phyloP scores from a whole-genome alignment of 92 coral and sea anemone genomes.

The Parazoanthus atlanticus region DNA sequence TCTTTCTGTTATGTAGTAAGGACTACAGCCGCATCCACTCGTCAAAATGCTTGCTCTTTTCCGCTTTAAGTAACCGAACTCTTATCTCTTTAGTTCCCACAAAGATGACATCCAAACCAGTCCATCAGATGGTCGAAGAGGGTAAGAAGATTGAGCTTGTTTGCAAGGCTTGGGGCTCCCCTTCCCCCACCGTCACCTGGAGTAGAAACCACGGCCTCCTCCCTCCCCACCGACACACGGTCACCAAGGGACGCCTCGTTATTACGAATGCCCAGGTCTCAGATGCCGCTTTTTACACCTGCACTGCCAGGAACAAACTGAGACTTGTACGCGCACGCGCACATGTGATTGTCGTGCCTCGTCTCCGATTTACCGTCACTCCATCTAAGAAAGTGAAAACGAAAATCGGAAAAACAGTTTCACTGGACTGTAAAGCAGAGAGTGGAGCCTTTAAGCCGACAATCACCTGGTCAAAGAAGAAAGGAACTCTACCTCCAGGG shows the following conservation, averaged over 20 bases:
- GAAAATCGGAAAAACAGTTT: conserved; percentile 28
- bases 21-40: not conserved
- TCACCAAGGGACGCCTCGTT: conserved; percentile 29
- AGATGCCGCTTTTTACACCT: conserved; percentile 59
- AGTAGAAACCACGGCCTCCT: conserved; percentile 26
- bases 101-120: not conserved
- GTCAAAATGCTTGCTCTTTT: too few species aligned
- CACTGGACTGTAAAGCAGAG: conserved; percentile 53
- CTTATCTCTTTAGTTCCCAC: not conserved
- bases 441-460: conserved; percentile 54
- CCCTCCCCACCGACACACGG: conserved; percentile 6
- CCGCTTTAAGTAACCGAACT: not conserved
- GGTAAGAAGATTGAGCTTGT: conserved; percentile 30
- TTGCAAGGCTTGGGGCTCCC: conserved; percentile 68
- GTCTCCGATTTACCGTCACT: conserved; percentile 50
- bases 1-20: not conserved
- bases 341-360: conserved; percentile 49
- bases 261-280: conserved; percentile 41
- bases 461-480: conserved; percentile 53
- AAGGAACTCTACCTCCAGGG: conserved; percentile 33
- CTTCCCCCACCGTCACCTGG: conserved; percentile 62
- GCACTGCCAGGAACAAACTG: conserved; percentile 60
- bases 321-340: conserved; percentile 58
- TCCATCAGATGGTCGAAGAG: conserved; percentile 37
- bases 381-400: conserved; percentile 44